These are phyloP conservation scores for Tortricodes alternella DNA, from an alignment of 2,888 invertebrate genomes.

Conservation along the genomic window DNA sequence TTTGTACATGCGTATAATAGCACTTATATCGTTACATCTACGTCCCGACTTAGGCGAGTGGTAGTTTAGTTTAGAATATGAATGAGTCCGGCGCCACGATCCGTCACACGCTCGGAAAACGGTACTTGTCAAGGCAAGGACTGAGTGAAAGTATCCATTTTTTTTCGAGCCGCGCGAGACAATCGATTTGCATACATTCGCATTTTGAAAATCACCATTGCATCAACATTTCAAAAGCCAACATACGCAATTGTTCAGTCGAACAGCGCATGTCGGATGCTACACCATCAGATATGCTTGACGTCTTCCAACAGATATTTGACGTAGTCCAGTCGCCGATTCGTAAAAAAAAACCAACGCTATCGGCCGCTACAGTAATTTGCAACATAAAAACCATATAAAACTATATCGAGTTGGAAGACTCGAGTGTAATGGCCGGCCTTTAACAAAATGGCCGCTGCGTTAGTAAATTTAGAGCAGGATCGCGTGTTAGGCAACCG, in stretches of 20 bases:
- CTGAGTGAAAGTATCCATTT: slow-evolving; percentile 35
- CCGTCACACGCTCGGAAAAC: background rate
- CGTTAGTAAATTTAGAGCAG: slow-evolving; percentile 13
- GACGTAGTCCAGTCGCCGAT: background rate
- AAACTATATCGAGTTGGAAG: slow-evolving; percentile 25
- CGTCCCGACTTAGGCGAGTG: slow-evolving; percentile 60
- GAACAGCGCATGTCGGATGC: background rate
- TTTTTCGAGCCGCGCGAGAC: slow-evolving; percentile 40
- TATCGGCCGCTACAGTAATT: slow-evolving; percentile 24
- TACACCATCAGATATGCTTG: background rate
- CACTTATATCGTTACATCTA: slow-evolving; percentile 66
- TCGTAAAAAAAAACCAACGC: slow-evolving; percentile 16
- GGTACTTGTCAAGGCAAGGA: slow-evolving; percentile 3
- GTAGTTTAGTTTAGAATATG: slow-evolving; percentile 68
- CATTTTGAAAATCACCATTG: slow-evolving; percentile 46
- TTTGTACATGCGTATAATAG: slow-evolving; percentile 78
- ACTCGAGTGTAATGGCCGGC: slow-evolving; percentile 21
- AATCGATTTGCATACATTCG: slow-evolving; percentile 50
- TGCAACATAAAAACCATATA: slow-evolving; percentile 23
- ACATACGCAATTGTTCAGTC: slow-evolving; percentile 6
- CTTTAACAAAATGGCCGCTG: slow-evolving; percentile 20
- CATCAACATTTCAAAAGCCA: slow-evolving; percentile 31
- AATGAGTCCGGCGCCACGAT: slow-evolving; percentile 13
- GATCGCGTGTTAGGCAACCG: slow-evolving; percentile 62
- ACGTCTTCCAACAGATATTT: slow-evolving; percentile 17